Evolutionary conservation across 2,888 invertebrate species (phyloP).

Genomic region (Ptychoptera contaminata): DNA sequence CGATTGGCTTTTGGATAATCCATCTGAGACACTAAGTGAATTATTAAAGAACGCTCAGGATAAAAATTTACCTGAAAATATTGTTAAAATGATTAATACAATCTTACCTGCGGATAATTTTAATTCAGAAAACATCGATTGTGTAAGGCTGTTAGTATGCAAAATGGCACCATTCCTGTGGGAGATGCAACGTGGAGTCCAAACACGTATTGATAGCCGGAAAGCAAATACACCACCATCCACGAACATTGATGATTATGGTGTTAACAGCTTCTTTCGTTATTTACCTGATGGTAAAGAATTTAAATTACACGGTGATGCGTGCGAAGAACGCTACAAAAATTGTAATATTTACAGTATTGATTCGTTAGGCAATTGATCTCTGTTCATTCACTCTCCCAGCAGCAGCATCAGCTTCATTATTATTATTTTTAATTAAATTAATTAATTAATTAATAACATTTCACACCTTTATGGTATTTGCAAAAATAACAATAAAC

Average conservation of each 20-base stretch:
- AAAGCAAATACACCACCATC: constrained; percentile 13
- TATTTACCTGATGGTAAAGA: constrained; percentile 45
- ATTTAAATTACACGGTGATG: constrained; percentile 40
- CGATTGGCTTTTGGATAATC: constrained; percentile 45
- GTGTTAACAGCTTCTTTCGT: constrained; percentile 19
- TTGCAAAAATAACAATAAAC: too few relatives aligned
- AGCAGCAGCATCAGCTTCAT: not conserved
- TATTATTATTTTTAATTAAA: too few relatives aligned
- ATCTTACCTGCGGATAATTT: constrained; percentile 29
- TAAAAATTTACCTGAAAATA: constrained; percentile 40
- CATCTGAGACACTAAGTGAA: constrained; percentile 37
- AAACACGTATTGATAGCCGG: constrained; percentile 20
- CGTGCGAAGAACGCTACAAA: constrained; percentile 44
- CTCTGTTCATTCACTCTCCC: not conserved
- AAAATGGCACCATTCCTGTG: constrained; percentile 61
- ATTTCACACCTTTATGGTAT: too few relatives aligned
- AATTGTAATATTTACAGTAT: constrained; percentile 24
- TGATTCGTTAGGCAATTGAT: not conserved
- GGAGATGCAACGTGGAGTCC: constrained; percentile 57
- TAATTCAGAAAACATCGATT: constrained; percentile 42
- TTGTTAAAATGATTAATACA: constrained; percentile 42
- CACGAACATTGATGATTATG: not conserved
- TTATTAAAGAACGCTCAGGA: constrained; percentile 44
- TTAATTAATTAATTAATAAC: too few relatives aligned
- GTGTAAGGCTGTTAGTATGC: constrained; percentile 56